Evolutionary conservation across 1,140 invertebrate species (phyloP).

Genomic region (Bombus huntii): DNA sequence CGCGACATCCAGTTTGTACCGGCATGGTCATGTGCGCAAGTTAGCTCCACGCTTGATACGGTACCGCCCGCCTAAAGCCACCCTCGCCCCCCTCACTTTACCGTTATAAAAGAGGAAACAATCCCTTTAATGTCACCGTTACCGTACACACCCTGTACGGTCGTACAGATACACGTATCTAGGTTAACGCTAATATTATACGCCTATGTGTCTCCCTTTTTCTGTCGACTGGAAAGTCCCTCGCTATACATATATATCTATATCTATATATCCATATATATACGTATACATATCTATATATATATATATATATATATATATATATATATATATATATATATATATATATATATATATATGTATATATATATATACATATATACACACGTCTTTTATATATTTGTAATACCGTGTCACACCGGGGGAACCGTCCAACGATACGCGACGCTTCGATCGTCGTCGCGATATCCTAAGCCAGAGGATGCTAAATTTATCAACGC

Average conservation of each 20-base stretch:
- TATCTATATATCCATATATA: not conserved
- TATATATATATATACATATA: not conserved
- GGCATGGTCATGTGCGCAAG: conserved; percentile 34
- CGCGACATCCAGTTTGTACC: conserved; percentile 7
- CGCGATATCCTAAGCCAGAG: not conserved
- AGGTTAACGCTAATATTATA: conserved; percentile 54
- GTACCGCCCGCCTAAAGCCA: conserved; percentile 28
- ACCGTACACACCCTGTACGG: conserved; percentile 40
- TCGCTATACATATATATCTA: not conserved
- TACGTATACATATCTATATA: not conserved
- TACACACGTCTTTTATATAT: not conserved
- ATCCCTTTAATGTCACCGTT: conserved; percentile 41
- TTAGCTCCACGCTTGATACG: conserved; percentile 16
- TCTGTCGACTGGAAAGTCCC: conserved; percentile 19
- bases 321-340: not conserved
- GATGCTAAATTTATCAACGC: not conserved
- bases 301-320: not conserved
- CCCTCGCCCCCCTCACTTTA: not conserved
- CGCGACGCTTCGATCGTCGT: not conserved
- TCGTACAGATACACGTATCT: conserved; percentile 45
- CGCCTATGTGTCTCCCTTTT: conserved; percentile 48
- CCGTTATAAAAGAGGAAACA: conserved; percentile 45
- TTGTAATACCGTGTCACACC: conserved; percentile 3
- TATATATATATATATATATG: not conserved
- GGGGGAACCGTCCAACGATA: not conserved